Evolutionary conservation across 1,140 invertebrate genomes (phyloP).

Genomic region (Aphidius gifuensis): DNA sequence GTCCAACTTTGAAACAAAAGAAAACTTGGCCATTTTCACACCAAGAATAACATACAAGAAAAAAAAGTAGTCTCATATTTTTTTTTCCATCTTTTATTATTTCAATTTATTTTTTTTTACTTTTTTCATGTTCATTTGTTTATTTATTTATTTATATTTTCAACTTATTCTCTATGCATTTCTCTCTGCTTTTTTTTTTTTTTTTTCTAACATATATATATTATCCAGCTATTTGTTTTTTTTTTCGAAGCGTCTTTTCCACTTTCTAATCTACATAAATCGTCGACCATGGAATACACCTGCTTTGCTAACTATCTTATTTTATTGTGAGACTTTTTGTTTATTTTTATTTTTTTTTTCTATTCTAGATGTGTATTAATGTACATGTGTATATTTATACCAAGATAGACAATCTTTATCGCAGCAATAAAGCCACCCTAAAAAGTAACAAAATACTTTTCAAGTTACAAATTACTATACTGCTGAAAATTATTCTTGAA

Average conservation of each 20-base stretch:
- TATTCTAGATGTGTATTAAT: too few relatives aligned
- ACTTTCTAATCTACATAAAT: conserved; percentile 41
- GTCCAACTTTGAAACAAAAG: background rate
- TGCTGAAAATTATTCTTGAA: conserved; percentile 38
- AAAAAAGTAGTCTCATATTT: too few relatives aligned
- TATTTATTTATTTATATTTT: background rate
- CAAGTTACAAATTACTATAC: conserved; percentile 41
- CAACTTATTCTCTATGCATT: background rate
- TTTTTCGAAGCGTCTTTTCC: background rate
- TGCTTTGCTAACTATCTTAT: conserved; percentile 29
- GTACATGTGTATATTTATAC: too few relatives aligned
- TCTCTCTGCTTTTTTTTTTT: conserved; percentile 5
- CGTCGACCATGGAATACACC: conserved; percentile 16
- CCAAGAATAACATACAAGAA: too few relatives aligned
- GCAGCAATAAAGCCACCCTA: conserved; percentile 37
- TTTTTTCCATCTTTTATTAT: background rate
- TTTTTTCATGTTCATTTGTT: background rate
- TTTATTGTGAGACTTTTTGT: background rate
- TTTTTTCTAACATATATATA: background rate
- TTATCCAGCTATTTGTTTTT: too few relatives aligned
- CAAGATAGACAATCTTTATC: conserved; percentile 35
- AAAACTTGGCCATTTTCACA: conserved; percentile 16
- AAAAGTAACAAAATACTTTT: conserved; percentile 19
- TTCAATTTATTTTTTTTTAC: conserved; percentile 4
- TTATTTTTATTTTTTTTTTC: too few relatives aligned